Percentiles rank a stretch among this genome's conserved stretches.
Conservation (phyloP, 2,797 vertebrate genomes). For the Scyliorhinus canicula region DNA sequence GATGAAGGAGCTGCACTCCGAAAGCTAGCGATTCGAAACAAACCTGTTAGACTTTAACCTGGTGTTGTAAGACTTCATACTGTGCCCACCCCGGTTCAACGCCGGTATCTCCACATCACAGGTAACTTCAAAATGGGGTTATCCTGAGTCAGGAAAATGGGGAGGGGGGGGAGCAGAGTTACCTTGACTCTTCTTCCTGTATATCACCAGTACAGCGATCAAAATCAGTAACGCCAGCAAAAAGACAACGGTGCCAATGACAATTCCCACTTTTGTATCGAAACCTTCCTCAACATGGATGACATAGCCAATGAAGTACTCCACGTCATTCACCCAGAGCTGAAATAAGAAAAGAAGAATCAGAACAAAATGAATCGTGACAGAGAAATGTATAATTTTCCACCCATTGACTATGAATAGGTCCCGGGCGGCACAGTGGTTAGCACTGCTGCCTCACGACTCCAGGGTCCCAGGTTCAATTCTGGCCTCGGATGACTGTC, state of each 20-base stretch:
- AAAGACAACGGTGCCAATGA: slow-evolving; percentile 66
- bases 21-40: too few species aligned
- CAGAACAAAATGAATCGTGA: background rate
- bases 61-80: too few species aligned
- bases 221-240: slow-evolving; percentile 64
- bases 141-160: too few species aligned
- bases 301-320: slow-evolving; percentile 68
- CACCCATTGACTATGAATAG: background rate
- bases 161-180: background rate
- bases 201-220: slow-evolving; percentile 63
- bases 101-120: too few species aligned
- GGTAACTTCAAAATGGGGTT: background rate
- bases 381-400: background rate
- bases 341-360: slow-evolving; percentile 45
- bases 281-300: slow-evolving; percentile 53
- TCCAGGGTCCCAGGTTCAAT: too few species aligned
- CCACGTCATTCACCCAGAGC: slow-evolving; percentile 76
- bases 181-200: slow-evolving; percentile 68
- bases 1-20: too few species aligned
- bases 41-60: too few species aligned
- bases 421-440: too few species aligned
- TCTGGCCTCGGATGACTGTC: too few species aligned
- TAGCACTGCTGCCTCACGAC: too few species aligned
- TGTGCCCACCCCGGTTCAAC: too few species aligned
- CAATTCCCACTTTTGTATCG: slow-evolving; percentile 65